A percentile compares a stretch with the other conserved stretches of the same genome.
These are phyloP conservation scores for Polypedilum pembai DNA, from an alignment of 1,140 invertebrate genomes.

Conservation along the genomic window DNA sequence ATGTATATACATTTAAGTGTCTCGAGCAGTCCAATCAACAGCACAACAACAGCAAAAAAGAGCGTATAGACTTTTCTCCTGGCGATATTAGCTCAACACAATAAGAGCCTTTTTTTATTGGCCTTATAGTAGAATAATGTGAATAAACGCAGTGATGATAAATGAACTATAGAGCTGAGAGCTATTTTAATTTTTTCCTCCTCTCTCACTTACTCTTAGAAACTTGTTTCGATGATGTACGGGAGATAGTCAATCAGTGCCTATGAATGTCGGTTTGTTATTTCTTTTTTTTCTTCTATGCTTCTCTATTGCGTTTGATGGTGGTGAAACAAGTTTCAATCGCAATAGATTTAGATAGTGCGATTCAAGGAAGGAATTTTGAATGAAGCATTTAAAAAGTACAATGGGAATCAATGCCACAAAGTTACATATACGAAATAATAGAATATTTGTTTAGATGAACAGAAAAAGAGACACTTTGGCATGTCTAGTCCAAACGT, in stretches of 20 bases:
- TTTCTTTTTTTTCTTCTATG: too few relatives aligned
- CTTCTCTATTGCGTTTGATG: neutral
- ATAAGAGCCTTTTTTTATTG: neutral
- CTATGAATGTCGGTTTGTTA: neutral
- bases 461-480: too few relatives aligned
- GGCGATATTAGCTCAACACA: conserved; percentile 11
- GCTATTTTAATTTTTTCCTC: neutral
- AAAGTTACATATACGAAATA: neutral
- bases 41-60: neutral
- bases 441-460: too few relatives aligned
- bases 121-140: neutral
- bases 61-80: neutral
- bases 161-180: neutral
- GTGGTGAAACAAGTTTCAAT: conserved; percentile 6
- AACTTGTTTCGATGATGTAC: conserved; percentile 5
- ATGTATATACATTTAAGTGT: neutral
- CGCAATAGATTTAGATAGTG: conserved; percentile 11
- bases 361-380: neutral
- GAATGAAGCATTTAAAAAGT: neutral
- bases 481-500: too few relatives aligned
- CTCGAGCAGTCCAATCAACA: conserved; percentile 3
- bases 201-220: neutral
- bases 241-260: conserved; percentile 10
- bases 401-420: neutral
- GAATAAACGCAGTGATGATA: conserved; percentile 9